Conservation (phyloP, 1,140 invertebrate species). For the Ditylenchus dipsaci region DNA sequence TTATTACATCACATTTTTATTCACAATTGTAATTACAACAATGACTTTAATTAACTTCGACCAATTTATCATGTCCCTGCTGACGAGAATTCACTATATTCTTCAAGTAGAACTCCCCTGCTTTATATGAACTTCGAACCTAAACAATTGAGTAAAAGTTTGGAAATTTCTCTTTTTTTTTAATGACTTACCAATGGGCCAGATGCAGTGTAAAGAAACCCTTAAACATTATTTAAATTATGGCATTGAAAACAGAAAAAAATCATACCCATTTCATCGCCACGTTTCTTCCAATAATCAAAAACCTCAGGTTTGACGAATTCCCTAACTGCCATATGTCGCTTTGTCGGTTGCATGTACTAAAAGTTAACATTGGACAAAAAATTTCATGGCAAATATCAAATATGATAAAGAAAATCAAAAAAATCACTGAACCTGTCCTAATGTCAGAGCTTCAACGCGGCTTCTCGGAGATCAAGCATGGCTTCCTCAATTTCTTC, state of each 20-base stretch:
- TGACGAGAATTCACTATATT: slow-evolving; percentile 45
- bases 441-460: slow-evolving; percentile 91
- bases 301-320: slow-evolving; percentile 95
- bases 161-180: too few relatives aligned
- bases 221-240: too few relatives aligned
- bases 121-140: slow-evolving; percentile 92
- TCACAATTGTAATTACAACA: not conserved
- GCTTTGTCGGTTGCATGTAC: slow-evolving; percentile 86
- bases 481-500: slow-evolving; percentile 80
- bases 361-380: too few relatives aligned
- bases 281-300: slow-evolving; percentile 78
- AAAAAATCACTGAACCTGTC: too few relatives aligned
- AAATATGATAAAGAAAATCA: too few relatives aligned
- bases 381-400: too few relatives aligned
- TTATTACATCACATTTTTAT: not conserved
- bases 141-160: too few relatives aligned
- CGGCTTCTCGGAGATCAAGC: slow-evolving; percentile 64
- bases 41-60: not conserved
- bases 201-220: slow-evolving; percentile 89
- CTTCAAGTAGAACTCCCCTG: slow-evolving; percentile 68
- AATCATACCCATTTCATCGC: slow-evolving; percentile 68
- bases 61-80: slow-evolving; percentile 5
- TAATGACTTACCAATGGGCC: slow-evolving; percentile 70
- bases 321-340: slow-evolving; percentile 75
- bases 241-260: too few relatives aligned